Percentiles rank a stretch among this genome's conserved stretches.
Conservation (phyloP, 2,797 vertebrate genomes). For the Hephaestus fuliginosus region DNA sequence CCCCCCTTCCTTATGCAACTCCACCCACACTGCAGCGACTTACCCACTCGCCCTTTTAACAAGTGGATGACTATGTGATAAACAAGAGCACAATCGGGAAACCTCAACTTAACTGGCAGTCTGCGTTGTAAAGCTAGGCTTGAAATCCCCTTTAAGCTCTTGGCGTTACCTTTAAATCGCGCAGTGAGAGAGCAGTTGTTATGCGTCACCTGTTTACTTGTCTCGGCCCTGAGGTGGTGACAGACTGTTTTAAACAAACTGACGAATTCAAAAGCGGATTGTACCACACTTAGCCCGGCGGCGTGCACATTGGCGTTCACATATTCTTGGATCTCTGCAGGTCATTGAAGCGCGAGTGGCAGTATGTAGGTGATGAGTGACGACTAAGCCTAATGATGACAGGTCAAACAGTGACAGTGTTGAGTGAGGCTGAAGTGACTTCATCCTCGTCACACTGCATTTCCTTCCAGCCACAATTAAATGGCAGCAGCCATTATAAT, state of each 20-base stretch:
- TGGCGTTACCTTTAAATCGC: constrained; percentile 60
- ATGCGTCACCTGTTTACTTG: constrained; percentile 76
- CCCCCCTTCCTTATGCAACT: constrained; percentile 71
- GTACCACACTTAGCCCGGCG: constrained; percentile 62
- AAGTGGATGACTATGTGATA: constrained; percentile 67
- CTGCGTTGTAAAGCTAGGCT: constrained; percentile 30
- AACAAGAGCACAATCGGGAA: constrained; percentile 61
- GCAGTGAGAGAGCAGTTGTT: constrained; percentile 57
- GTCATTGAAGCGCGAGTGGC: constrained; percentile 74
- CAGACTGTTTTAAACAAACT: constrained; percentile 78
- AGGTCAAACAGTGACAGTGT: constrained; percentile 79
- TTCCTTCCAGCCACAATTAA: constrained; percentile 66
- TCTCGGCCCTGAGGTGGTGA: constrained; percentile 59
- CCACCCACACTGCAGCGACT: constrained; percentile 68
- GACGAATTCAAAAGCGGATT: constrained; percentile 56
- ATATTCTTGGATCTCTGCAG: constrained; percentile 63
- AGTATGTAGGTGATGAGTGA: constrained; percentile 78
- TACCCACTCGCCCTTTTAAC: constrained; percentile 69
- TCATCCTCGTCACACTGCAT: constrained; percentile 63
- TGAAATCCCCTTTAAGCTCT: constrained; percentile 50
- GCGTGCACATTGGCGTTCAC: constrained; percentile 54
- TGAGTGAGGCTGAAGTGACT: constrained; percentile 80
- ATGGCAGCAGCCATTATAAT: constrained; percentile 60
- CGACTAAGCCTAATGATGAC: constrained; percentile 81
- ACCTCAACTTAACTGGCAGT: constrained; percentile 55